A percentile compares a stretch with the other conserved stretches of the same genome.
Conservation (phyloP, 2,888 invertebrate genomes). For the Dinocampus coccinellae region DNA sequence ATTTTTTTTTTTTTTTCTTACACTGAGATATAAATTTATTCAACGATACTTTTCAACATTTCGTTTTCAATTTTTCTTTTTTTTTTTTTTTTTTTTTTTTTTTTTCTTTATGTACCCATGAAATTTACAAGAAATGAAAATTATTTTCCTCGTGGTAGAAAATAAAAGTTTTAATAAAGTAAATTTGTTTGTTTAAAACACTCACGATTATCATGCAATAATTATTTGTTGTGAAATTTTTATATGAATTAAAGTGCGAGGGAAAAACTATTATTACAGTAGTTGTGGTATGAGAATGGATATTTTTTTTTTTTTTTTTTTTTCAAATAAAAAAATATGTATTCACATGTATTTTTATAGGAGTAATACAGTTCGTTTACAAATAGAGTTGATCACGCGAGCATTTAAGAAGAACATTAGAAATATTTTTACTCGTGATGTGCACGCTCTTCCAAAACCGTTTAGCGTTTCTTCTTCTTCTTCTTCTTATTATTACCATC, state of each 20-base stretch:
- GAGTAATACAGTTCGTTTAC: not conserved
- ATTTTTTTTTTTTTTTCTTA: not conserved
- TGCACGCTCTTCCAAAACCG: constrained; percentile 19
- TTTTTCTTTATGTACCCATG: not conserved
- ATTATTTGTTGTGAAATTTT: not conserved
- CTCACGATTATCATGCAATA: not conserved
- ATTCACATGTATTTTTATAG: not conserved
- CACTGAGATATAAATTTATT: not conserved
- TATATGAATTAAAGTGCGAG: not conserved
- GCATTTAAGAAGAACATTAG: constrained; percentile 38
- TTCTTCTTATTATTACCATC: no score
- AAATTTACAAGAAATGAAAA: not conserved
- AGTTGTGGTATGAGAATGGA: not conserved
- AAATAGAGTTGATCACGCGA: constrained; percentile 33
- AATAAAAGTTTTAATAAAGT: not conserved
- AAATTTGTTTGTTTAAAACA: not conserved
- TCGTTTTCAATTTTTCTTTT: not conserved
- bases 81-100: no score
- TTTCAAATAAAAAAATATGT: not conserved
- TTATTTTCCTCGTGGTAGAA: not conserved
- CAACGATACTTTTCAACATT: not conserved
- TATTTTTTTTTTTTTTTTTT: no score
- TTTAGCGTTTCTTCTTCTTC: constrained; percentile 20
- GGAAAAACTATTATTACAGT: not conserved
- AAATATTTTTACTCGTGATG: constrained; percentile 32